These are phyloP conservation scores for Entelurus aequoreus DNA, from an alignment of 2,113 vertebrate genomes.

Conservation along the genomic window DNA sequence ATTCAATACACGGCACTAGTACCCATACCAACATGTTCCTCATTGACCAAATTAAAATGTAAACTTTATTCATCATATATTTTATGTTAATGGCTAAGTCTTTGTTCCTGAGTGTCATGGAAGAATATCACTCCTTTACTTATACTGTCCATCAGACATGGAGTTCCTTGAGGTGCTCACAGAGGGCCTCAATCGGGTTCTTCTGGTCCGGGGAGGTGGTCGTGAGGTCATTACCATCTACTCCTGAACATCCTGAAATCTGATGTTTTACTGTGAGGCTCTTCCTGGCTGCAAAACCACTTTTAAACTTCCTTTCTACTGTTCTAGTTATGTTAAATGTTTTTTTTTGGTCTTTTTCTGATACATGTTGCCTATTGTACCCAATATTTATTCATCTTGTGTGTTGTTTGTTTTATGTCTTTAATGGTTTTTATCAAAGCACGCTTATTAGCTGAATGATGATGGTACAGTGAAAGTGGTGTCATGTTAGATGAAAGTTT, in stretches of 20 bases:
- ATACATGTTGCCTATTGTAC: constrained; percentile 23
- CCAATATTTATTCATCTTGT: constrained; percentile 31
- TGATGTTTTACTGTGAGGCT: constrained; percentile 4
- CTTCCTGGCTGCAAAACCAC: constrained; percentile 2
- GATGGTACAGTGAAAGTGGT: no score
- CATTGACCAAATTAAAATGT: no score
- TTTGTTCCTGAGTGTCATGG: neutral
- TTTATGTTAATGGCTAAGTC: neutral
- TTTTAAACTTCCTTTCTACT: neutral
- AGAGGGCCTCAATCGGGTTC: constrained; percentile 92
- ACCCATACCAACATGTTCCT: no score
- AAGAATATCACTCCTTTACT: constrained; percentile 63
- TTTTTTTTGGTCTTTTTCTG: constrained; percentile 9
- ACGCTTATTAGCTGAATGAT: neutral
- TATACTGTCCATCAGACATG: constrained; percentile 79
- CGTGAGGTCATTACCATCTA: constrained; percentile 99
- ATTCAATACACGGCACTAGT: no score
- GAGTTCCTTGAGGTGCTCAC: constrained; percentile 97
- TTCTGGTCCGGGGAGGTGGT: constrained; percentile 93
- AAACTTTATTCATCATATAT: neutral
- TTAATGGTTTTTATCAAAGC: neutral
- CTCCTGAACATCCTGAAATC: constrained; percentile 76
- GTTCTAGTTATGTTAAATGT: constrained; percentile 6
- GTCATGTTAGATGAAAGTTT: no score
- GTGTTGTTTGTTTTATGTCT: constrained; percentile 39